These are phyloP conservation scores for Atherinosoma microstoma DNA, from an alignment of 2,797 vertebrate genomes.

Conservation along the genomic window DNA sequence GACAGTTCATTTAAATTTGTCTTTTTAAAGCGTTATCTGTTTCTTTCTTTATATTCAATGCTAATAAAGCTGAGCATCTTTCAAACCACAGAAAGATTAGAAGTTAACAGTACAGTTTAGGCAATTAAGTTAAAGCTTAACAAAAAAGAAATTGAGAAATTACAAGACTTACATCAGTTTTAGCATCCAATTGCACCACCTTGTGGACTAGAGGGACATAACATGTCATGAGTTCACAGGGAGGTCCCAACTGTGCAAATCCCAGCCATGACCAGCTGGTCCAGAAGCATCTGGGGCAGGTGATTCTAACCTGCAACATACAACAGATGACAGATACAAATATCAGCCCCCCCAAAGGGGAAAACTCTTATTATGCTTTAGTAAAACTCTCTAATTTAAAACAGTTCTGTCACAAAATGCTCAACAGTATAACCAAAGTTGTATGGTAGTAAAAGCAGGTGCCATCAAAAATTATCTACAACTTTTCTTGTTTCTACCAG, in stretches of 20 bases:
- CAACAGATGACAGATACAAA: slow-evolving; percentile 6
- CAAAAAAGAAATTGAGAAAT: not conserved
- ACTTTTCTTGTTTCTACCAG: slow-evolving; percentile 27
- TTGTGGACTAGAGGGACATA: slow-evolving; percentile 59
- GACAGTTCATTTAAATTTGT: not conserved
- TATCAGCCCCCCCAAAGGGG: not conserved
- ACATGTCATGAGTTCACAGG: slow-evolving; percentile 48
- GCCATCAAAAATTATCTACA: not conserved
- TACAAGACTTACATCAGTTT: slow-evolving; percentile 28
- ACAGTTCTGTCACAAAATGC: not conserved
- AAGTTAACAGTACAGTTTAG: not conserved
- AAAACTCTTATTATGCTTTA: not conserved
- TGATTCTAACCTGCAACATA: slow-evolving; percentile 39
- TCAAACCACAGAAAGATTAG: not conserved
- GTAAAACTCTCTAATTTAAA: not conserved
- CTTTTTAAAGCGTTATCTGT: not conserved
- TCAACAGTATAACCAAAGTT: not conserved
- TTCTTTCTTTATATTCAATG: not conserved
- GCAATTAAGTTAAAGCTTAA: not conserved
- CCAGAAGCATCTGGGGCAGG: slow-evolving; percentile 25
- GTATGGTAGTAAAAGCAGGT: not conserved
- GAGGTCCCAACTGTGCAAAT: slow-evolving; percentile 59
- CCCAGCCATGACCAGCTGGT: slow-evolving; percentile 36
- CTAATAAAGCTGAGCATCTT: not conserved
- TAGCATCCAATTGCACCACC: slow-evolving; percentile 60